Conservation (phyloP, 1,140 invertebrate species). For the Drosophila nigromelanica region DNA sequence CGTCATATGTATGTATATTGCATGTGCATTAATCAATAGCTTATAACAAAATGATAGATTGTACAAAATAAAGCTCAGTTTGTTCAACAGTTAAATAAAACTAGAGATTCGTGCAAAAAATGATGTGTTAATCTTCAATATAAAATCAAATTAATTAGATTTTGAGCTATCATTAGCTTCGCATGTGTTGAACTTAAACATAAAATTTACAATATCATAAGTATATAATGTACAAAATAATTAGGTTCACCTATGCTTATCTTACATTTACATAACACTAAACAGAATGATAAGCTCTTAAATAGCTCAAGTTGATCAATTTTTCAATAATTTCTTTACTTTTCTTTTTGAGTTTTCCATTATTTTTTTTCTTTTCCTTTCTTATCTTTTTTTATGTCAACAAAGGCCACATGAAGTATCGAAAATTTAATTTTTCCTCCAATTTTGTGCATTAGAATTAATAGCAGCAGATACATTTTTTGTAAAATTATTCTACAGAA, state of each 20-base stretch:
- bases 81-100: conserved; percentile 57
- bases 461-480: conserved; percentile 16
- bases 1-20: conserved; percentile 67
- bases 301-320: conserved; percentile 29
- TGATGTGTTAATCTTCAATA: conserved; percentile 23
- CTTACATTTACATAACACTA: conserved; percentile 39
- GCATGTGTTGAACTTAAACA: conserved; percentile 24
- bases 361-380: too few species aligned
- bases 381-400: conserved; percentile 42
- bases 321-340: conserved; percentile 9
- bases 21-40: conserved; percentile 39
- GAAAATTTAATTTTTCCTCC: conserved; percentile 66
- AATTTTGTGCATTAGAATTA: conserved; percentile 32
- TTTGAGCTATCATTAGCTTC: conserved; percentile 9
- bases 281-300: conserved; percentile 48
- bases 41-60: conserved; percentile 44
- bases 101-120: conserved; percentile 52
- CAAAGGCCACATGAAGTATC: conserved; percentile 79
- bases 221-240: conserved; percentile 42
- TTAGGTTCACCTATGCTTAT: conserved; percentile 17
- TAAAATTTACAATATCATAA: conserved; percentile 25
- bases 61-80: conserved; percentile 71
- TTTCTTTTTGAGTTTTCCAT: conserved; percentile 9
- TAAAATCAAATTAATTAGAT: conserved; percentile 24
- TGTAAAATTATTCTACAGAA: conserved; percentile 46